Percentiles rank a stretch among this genome's conserved stretches.
phyloP scores from a whole-genome alignment of 2,888 invertebrate species.

The Chromoteleia sp. region DNA sequence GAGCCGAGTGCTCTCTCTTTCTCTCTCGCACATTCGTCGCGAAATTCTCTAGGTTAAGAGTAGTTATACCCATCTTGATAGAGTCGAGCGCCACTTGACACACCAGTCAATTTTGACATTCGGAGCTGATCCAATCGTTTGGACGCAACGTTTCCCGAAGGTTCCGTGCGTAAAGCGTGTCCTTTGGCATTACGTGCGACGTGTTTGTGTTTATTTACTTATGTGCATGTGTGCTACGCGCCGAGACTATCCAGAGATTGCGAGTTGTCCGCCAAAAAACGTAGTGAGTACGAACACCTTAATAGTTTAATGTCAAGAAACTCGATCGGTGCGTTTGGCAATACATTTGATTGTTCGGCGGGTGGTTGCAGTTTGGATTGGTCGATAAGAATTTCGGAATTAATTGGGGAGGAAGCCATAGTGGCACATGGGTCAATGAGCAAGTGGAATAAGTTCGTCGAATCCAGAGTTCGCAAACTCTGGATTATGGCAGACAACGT shows the following conservation, averaged over 20 bases:
- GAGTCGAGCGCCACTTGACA: conserved; percentile 54
- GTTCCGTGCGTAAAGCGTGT: conserved; percentile 3
- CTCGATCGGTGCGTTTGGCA: conserved; percentile 58
- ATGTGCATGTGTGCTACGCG: conserved; percentile 49
- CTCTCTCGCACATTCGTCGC: conserved; percentile 26
- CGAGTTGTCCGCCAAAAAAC: conserved; percentile 16
- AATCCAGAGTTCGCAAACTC: too few species aligned
- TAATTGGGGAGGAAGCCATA: too few species aligned
- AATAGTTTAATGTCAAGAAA: conserved; percentile 4
- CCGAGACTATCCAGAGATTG: not conserved
- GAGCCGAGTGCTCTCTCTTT: conserved; percentile 57
- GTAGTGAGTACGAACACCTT: conserved; percentile 30
- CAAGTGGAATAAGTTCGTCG: not conserved
- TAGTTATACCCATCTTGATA: conserved; percentile 64
- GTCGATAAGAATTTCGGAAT: not conserved
- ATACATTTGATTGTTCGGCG: not conserved
- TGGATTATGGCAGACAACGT: not conserved
- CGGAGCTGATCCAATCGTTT: conserved; percentile 53
- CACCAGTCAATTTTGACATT: conserved; percentile 53
- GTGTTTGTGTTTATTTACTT: conserved; percentile 66
- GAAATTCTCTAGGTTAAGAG: conserved; percentile 59
- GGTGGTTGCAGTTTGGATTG: not conserved
- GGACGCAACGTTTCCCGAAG: conserved; percentile 18
- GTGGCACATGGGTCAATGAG: not conserved
- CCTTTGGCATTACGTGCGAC: conserved; percentile 38